Evolutionary conservation across 2,113 vertebrate genomes (phyloP), one percentile per base, ranked within the genome.

Genomic region (Myrmecobius fasciatus): DNA sequence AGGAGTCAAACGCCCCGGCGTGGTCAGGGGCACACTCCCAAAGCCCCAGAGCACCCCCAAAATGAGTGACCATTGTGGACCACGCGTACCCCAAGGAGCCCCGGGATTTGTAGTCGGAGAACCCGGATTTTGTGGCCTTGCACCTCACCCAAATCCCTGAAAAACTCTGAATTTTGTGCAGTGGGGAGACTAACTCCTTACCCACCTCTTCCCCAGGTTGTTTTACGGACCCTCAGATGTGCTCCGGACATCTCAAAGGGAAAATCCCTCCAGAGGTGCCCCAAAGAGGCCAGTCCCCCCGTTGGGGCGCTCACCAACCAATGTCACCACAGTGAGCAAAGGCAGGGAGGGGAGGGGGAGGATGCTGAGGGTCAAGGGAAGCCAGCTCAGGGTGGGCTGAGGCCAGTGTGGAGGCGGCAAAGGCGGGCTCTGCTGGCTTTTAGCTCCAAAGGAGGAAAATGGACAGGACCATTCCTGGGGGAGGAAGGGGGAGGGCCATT

Each of bases 1-100:
- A n/a, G 14, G n/a, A 75, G 31, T 36, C 14, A 36, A 75, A 17
- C 7, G 36, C 31, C 60, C n/a, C 36, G 14, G 60, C 4, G 20
- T 17, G 67, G 67, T n/a, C 17, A 2, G 5, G 17, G 36, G 17
- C 1, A 4, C 2, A 1, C 36, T n/a, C 3, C 17, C 20, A n/a
- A 75, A 10, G 6, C 4, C 14, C n/a, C 36, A 4, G 14, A n/a
- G 20, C 5, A 7, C 67, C 20, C 36, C 67, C 1, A n/a, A 75
- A 83, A 83, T 8, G 43, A 83, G 2, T n/a, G 67, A 83, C n/a
- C 20, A 2, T 8, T 8, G 20, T n/a, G 36, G 36, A 17, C 8
- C 7, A 20, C 36, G 31, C 1, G 56, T 31, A 2, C 1, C 8
- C 36, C 11, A 12, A 60, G 14, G 3, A 31, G 31, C 17, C 31